Conservation (phyloP, 1,140 invertebrate genomes). For the Brachionus calyciflorus region DNA sequence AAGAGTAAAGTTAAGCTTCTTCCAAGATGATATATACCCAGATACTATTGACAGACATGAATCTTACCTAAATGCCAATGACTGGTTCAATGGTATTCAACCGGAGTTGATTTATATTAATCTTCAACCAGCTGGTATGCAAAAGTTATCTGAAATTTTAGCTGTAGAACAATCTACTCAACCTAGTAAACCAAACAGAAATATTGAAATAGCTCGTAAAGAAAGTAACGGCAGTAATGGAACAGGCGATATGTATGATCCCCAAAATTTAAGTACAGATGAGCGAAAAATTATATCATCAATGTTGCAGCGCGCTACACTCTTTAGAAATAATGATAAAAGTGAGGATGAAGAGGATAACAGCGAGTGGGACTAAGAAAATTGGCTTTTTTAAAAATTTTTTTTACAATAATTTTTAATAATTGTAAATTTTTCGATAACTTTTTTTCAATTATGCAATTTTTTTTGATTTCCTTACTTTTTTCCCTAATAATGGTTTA, state of each 20-base stretch:
- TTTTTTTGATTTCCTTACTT: not conserved
- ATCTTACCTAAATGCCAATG: constrained; percentile 68
- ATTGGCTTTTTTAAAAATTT: not conserved
- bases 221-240: not conserved
- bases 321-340: constrained; percentile 18
- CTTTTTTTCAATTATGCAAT: not conserved
- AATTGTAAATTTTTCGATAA: constrained; percentile 14
- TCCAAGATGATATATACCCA: constrained; percentile 93
- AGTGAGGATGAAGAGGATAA: constrained; percentile 30
- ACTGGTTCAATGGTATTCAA: constrained; percentile 73
- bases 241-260: not conserved
- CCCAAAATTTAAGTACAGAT: constrained; percentile 17
- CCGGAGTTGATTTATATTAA: constrained; percentile 68
- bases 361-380: constrained; percentile 16
- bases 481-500: not conserved
- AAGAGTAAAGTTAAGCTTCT: constrained; percentile 82
- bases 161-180: not conserved
- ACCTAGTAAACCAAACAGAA: not conserved
- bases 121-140: constrained; percentile 81
- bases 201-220: constrained; percentile 1
- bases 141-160: constrained; percentile 58
- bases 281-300: constrained; percentile 34
- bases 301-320: constrained; percentile 24
- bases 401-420: not conserved
- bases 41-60: constrained; percentile 81